Base-by-base conservation (phyloP, 2,797 vertebrate species). In the Anguilla marmorata region DNA sequence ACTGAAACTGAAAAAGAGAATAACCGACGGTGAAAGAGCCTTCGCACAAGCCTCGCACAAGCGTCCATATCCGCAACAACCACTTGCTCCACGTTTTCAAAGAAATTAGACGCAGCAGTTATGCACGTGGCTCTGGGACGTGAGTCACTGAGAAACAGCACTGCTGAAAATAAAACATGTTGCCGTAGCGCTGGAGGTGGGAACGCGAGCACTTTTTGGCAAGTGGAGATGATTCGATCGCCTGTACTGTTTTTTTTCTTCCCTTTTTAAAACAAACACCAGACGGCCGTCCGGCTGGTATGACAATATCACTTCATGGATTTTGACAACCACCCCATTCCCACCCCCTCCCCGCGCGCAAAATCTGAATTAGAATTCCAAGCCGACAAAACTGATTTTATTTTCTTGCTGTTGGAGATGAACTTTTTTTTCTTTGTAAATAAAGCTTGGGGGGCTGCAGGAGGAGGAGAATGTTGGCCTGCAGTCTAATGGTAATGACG, bases 101-200 rank as follows among this genome's bases (percentile, higher is more conserved):
- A 86, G 74, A 82, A 63, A 92, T 91, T 93, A 94, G 95, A 94
- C 93, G 93, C 92, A 93, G 93, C 93, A 92, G 94, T 93, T 93
- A 94, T 95, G 94, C 95, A 96, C 95, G 95, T 95, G 95, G 94
- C 94, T 93, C 90, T 88, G 93, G 91, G 94, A 94, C 92, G 93
- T 96, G 95, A 96, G 94, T 96, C 95, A 96, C 93, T 92, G 95
- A 94, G 94, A 97, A 41, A 94, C 94, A 94, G 94, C 95, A 93
- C 94, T 94, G 95, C 95, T 96, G 94, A 96, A 96, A 96, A 97
- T 96, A 96, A 97, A 96, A 96, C 95, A 96, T 96, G 96, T 96
- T 96, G 95, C 96, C 94, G 95, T 96, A 95, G 96, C 95, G 95
- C 95, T 96, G 95, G 94, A 96, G 96, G 96, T 96, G 95, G 96